Conservation (phyloP, 2,113 vertebrate genomes). For the Labeo rohita region DNA sequence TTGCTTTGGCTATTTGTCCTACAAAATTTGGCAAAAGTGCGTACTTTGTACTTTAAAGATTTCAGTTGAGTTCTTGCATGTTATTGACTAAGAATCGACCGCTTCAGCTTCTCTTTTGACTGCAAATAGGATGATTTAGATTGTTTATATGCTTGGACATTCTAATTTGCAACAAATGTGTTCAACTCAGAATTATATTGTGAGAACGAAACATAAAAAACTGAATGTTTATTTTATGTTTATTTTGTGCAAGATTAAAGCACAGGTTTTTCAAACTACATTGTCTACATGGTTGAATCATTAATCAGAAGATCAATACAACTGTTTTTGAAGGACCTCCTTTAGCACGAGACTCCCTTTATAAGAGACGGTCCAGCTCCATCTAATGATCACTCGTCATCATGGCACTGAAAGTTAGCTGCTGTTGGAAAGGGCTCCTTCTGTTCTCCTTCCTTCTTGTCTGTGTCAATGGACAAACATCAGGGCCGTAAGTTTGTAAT, state of each 20-base stretch:
- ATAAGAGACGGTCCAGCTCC: constrained; percentile 2
- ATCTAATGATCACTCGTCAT: not conserved
- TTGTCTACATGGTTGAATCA: constrained; percentile 32
- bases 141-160: not conserved
- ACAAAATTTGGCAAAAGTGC: too few species aligned
- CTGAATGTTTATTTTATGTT: not conserved
- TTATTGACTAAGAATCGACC: not conserved
- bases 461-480: constrained; percentile 17
- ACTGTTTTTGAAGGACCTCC: constrained; percentile 6
- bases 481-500: constrained; percentile 64
- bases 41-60: constrained; percentile 11
- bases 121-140: not conserved
- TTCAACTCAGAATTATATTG: not conserved
- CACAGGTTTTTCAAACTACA: not conserved
- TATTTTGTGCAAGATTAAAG: not conserved
- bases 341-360: not conserved
- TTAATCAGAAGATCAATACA: constrained; percentile 15
- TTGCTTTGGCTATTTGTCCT: too few species aligned
- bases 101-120: not conserved
- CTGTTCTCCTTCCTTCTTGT: constrained; percentile 58
- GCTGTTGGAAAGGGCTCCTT: constrained; percentile 53
- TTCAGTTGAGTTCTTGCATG: not conserved
- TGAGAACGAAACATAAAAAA: not conserved
- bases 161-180: not conserved
- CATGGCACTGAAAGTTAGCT: constrained; percentile 59